Base-by-base conservation (phyloP, 2,113 vertebrate species). In the Oreotrochilus melanogaster region DNA sequence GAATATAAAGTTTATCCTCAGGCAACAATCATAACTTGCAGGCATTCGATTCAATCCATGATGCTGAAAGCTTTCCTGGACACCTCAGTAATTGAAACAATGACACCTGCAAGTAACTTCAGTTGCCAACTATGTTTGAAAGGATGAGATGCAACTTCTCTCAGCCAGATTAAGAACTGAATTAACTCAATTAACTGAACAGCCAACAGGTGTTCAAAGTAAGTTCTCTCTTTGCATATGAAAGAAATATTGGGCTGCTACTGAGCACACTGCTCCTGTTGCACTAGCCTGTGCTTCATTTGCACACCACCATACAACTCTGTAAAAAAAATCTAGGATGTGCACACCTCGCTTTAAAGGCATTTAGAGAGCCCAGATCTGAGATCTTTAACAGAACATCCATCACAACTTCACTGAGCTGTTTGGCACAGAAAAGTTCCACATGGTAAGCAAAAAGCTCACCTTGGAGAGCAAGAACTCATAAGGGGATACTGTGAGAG, bases 301-400 rank as follows among this genome's bases (percentile, higher is more conserved):
- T 58, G 31, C n/a, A 58, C 9, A 51, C 17, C 27, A 66, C 11
- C 17, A 33, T 1, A 33, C 11, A 61, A 65, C 54, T 73, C 22
- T 11, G 17, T 13, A 39, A 39, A 42, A 93, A 8, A 10, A 48
- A 65, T 3, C 17, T 30, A 69, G 11, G 5, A 9, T 73, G 23
- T 21, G 15, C 23, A 80, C 4, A 24, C 10, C 48, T 56, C 0
- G 0, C 14, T 75, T 60, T 30, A 71, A 85, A 69, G 21, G 45
- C 8, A 37, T 31, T 76, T 62, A 48, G 15, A 65, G 12, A 45
- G 50, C 15, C 11, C 22, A 50, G 50, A 15, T 82, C 3, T 30
- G 2, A 2, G 16, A 18, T 43, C 58, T 11, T 70, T 66, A 82
- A 88, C 54, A 73, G 62, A 75, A 73, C 8, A 65, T 22, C 39